Conservation (phyloP, 1,140 invertebrate species). For the Drosophila eugracilis region DNA sequence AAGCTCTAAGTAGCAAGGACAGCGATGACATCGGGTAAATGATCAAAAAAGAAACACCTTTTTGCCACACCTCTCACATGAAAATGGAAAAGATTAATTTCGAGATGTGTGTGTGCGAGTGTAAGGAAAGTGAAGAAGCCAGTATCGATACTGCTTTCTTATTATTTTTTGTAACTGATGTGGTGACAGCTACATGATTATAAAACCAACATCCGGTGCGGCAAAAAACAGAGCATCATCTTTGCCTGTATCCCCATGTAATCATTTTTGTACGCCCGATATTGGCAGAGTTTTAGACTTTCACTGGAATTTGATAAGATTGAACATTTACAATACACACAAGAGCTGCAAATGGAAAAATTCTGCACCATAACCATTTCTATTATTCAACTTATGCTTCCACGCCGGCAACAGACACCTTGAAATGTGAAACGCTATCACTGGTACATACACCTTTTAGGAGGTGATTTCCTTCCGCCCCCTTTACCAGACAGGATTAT, state of each 20-base stretch:
- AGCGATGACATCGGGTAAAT: slow-evolving; percentile 21
- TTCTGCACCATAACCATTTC: slow-evolving; percentile 52
- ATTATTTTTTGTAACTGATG: slow-evolving; percentile 57
- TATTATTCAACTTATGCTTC: slow-evolving; percentile 15
- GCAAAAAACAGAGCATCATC: slow-evolving; percentile 46
- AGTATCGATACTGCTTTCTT: slow-evolving; percentile 64
- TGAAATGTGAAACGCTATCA: not conserved
- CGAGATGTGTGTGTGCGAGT: not conserved
- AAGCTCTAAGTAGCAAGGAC: slow-evolving; percentile 48
- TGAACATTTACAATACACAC: slow-evolving; percentile 81
- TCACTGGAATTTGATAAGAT: slow-evolving; percentile 73
- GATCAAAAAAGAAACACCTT: slow-evolving; percentile 14
- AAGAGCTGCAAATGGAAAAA: slow-evolving; percentile 82
- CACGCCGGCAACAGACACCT: slow-evolving; percentile 3
- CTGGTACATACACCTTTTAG: slow-evolving; percentile 6
- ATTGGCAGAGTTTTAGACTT: slow-evolving; percentile 76
- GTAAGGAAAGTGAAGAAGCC: slow-evolving; percentile 42
- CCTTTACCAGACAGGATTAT: not conserved
- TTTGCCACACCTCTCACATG: slow-evolving; percentile 1
- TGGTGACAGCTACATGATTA: slow-evolving; percentile 55
- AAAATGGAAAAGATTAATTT: slow-evolving; percentile 6
- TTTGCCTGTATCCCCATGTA: slow-evolving; percentile 22
- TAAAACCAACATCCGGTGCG: slow-evolving; percentile 63
- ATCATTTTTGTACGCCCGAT: slow-evolving; percentile 17
- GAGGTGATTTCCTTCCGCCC: not conserved